Evolutionary conservation across 2,888 invertebrate genomes (phyloP).

Genomic region (Sturmia bella): DNA sequence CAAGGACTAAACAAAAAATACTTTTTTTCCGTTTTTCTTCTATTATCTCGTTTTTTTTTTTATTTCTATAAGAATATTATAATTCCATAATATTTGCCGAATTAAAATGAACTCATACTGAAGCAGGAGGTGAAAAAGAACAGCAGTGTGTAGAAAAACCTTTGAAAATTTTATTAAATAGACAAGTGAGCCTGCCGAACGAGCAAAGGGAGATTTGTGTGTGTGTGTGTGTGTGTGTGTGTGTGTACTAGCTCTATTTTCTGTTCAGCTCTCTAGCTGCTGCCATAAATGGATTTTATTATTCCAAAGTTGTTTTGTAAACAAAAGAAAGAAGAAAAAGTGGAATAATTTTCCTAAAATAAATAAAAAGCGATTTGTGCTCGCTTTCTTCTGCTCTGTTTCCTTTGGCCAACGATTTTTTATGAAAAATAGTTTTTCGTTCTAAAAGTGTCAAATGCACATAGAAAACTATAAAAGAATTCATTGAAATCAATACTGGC

Average conservation of each 20-base stretch:
- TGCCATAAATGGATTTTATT: slow-evolving; percentile 37
- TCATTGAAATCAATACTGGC: slow-evolving; percentile 35
- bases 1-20: slow-evolving; percentile 40
- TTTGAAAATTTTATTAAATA: slow-evolving; percentile 13
- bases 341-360: slow-evolving; percentile 31
- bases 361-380: not conserved
- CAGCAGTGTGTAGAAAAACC: not conserved
- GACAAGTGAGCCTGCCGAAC: not conserved
- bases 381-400: not conserved
- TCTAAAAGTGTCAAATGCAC: slow-evolving; percentile 16
- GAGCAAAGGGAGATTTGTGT: slow-evolving; percentile 4
- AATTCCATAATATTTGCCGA: slow-evolving; percentile 36
- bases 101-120: slow-evolving; percentile 24
- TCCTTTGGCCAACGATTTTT: not conserved
- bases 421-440: slow-evolving; percentile 1
- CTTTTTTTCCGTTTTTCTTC: slow-evolving; percentile 42
- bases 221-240: no score
- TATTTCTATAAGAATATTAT: slow-evolving; percentile 43
- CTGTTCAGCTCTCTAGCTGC: not conserved
- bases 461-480: not conserved
- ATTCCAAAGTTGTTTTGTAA: slow-evolving; percentile 32
- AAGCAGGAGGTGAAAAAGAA: slow-evolving; percentile 1
- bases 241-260: no score
- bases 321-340: slow-evolving; percentile 28
- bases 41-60: slow-evolving; percentile 9